Percentiles rank a stretch among this genome's conserved stretches.
Conservation (phyloP, 2,797 vertebrate genomes). For the Propithecus deckenii region DNA sequence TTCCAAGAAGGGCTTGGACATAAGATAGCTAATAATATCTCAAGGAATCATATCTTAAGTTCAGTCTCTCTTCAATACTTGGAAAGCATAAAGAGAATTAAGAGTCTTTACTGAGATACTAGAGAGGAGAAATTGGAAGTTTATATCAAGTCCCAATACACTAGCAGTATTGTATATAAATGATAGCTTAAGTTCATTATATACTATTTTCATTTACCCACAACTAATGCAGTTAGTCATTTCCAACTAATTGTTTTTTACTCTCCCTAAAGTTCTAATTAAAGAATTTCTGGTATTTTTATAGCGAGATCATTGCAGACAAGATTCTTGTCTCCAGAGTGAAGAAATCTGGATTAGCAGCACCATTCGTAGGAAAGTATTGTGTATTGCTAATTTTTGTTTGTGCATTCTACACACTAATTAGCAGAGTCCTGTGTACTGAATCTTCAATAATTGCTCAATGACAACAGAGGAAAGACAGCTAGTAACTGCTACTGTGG, state of each 20-base stretch:
- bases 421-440: no score
- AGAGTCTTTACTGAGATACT: not conserved
- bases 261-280: constrained; percentile 25
- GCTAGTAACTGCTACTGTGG: no score
- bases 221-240: not conserved
- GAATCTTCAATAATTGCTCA: no score
- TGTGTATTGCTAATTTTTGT: no score
- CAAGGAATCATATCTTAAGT: not conserved
- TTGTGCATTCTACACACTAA: no score
- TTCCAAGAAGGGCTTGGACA: not conserved
- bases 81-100: not conserved
- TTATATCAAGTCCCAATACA: not conserved
- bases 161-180: not conserved
- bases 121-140: not conserved
- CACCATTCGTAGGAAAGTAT: no score
- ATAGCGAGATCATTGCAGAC: not conserved
- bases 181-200: not conserved
- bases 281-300: not conserved
- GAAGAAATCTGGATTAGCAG: no score
- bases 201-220: constrained; percentile 29
- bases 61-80: not conserved
- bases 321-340: not conserved
- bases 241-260: not conserved
- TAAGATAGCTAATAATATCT: not conserved
- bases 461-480: no score